These are phyloP conservation scores for Ormia ochracea DNA, from an alignment of 2,888 invertebrate genomes.

Conservation along the genomic window DNA sequence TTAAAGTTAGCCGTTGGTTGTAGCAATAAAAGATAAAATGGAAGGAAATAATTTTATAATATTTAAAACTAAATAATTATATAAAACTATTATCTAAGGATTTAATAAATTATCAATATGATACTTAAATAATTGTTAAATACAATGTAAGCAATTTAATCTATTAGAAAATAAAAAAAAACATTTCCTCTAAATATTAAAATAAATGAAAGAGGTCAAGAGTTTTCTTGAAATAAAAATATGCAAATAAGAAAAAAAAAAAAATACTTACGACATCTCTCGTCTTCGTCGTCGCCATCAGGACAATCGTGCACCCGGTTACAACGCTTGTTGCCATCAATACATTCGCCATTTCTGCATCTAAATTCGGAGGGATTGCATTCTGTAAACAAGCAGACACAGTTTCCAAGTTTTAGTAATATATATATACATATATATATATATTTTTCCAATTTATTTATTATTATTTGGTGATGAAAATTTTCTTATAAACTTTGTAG, in stretches of 20 bases:
- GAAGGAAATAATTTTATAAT: neutral
- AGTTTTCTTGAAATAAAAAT: neutral
- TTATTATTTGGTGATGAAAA: too few relatives aligned
- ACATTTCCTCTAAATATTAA: neutral
- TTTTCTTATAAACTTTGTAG: neutral
- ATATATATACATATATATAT: neutral
- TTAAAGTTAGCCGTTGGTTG: neutral
- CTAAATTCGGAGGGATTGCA: conserved; percentile 80
- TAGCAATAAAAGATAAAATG: neutral
- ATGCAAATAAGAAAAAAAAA: neutral
- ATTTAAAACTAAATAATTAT: neutral
- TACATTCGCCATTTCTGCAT: conserved; percentile 81
- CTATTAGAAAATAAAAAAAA: neutral
- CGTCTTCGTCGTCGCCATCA: conserved; percentile 81
- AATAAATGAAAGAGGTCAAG: neutral
- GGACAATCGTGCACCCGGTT: conserved; percentile 79
- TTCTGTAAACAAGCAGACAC: conserved; percentile 72
- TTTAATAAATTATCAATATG: neutral
- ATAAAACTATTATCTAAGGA: neutral
- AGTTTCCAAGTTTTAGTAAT: neutral
- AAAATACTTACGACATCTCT: conserved; percentile 75
- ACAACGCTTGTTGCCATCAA: conserved; percentile 79
- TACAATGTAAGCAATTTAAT: conserved; percentile 12
- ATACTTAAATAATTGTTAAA: conserved; percentile 33
- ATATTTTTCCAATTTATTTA: too few relatives aligned